Base-by-base conservation (phyloP, 2,888 invertebrate genomes). In the Cenopis cana region DNA sequence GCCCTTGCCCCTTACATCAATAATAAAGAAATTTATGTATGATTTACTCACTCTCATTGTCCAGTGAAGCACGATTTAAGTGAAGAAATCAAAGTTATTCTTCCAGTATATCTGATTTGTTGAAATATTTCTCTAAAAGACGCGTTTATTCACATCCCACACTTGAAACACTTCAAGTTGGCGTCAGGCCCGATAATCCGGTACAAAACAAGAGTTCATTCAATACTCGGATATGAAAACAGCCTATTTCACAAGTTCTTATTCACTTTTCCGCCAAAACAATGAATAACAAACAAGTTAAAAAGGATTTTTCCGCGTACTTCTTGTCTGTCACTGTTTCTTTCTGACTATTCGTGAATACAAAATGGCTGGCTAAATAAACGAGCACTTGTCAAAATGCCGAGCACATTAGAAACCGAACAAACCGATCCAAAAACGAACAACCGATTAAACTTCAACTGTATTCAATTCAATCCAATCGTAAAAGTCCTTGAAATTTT, bases 291-390 rank as follows among this genome's bases (percentile, higher is more conserved):
- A 46, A 71, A 55, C 60, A 81, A 78, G n/a, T n/a, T n/a, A n/a
- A 78, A 81, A 82, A 82, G 76, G 74, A 77, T 76, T 85, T 89
- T 88, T 88, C 82, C 85, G 84, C 85, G 79, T 82, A 83, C 80
- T 84, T 82, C 84, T n/a, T 83, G 81, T 82, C 85, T 73, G 67
- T 70, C 73, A 73, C 66, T 57, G 59, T 69, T 74, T 75, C 78
- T 82, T 77, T 77, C 75, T 73, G 52, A 29, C 60, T 76, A 76
- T 77, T 76, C 78, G 80, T 77, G 80, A 87, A 89, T 86, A 87
- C 91, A 92, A 92, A 87, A 92, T 92, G 92, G 92, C 92, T 87
- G 91, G 82, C 82, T 78, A 83, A 86, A 88, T 79, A 79, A 79
- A 77, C 73, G 68, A 72, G 61, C 72, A 66, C 70, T 72, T 73